A percentile compares a stretch with the other conserved stretches of the same genome.
Conservation (phyloP, 2,113 vertebrate genomes). For the Amblyornis subalaris region DNA sequence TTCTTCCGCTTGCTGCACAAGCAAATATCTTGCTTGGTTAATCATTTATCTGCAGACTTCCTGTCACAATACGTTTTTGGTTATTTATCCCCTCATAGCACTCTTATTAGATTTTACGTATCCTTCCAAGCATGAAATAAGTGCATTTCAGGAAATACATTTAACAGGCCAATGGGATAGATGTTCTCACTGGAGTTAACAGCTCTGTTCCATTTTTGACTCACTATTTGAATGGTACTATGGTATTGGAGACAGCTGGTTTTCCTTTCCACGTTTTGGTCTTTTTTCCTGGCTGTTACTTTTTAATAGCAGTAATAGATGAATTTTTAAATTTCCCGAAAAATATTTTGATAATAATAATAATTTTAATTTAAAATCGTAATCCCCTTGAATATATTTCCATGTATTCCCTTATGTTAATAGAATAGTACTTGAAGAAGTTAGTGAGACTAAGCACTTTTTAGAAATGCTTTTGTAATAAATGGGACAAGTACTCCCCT, state of each 20-base stretch:
- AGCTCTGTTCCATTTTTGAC: background rate
- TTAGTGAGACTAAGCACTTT: background rate
- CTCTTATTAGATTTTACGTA: conserved; percentile 35
- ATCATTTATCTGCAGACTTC: conserved; percentile 45
- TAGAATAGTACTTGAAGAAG: background rate
- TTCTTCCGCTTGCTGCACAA: background rate
- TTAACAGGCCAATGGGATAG: conserved; percentile 12
- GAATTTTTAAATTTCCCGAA: background rate
- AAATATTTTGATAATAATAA: background rate
- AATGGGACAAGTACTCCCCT: background rate
- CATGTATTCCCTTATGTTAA: background rate
- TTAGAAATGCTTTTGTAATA: background rate
- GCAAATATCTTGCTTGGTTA: conserved; percentile 57
- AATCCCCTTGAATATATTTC: background rate
- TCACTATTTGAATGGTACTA: background rate
- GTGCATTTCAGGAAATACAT: conserved; percentile 26
- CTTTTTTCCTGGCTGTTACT: background rate
- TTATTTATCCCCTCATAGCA: conserved; percentile 3
- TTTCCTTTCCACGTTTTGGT: background rate
- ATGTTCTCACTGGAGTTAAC: background rate
- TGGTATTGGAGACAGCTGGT: background rate
- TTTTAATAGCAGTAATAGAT: background rate
- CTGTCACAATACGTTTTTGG: conserved; percentile 13
- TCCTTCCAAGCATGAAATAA: conserved; percentile 60
- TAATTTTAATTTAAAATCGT: background rate